Base-by-base conservation (phyloP, 2,113 vertebrate species). In the Pygoscelis adeliae region DNA sequence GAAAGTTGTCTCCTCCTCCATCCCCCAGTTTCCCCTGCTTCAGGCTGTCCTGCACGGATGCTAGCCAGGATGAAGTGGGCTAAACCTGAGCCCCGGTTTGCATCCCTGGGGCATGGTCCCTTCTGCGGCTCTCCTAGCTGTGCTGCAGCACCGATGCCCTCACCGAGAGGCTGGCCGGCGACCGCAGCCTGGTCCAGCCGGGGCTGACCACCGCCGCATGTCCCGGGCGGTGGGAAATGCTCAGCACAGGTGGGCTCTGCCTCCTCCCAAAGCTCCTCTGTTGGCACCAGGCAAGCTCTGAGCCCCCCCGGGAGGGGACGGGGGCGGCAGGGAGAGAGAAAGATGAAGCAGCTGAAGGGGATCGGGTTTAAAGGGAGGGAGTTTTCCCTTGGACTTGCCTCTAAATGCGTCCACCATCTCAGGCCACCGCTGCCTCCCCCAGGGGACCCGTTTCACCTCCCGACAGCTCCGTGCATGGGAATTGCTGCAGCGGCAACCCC, bases 151-250 rank as follows among this genome's bases (percentile, higher is more conserved):
- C 16, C 3, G 2, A 9, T 53, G 78, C 21, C 70, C 87, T 67
- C 53, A 32, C 27, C 2, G 2, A 62, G 56, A 34, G 56, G 38
- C 15, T 47, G 56, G 22, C 15, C 9, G 25, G 26, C 32, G 53
- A 29, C 30, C 10, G 5, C 34, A 71, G 65, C 27, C 17, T 2
- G 2, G 34, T 26, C 65, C 65, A 18, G 32, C 13, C 6, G 2
- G 21, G 55, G 13, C 58, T 38, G 50, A 52, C 52, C 32, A 6
- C 46, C 4, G 29, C 30, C 5, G 0, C 46, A 42, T 61, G n/a
- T 32, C 52, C 47, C 3, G 1, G n/a, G 7, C 3, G 2, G 29
- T 61, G 77, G 25, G 29, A 89, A 82, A 38, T 0, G 1, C 42
- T 62, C 5, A 11, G 30, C 65, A 67, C 14, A 46, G 18, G 53